Evolutionary conservation across 1,140 invertebrate species (phyloP).

Genomic region (Philotrypesis tridentata): DNA sequence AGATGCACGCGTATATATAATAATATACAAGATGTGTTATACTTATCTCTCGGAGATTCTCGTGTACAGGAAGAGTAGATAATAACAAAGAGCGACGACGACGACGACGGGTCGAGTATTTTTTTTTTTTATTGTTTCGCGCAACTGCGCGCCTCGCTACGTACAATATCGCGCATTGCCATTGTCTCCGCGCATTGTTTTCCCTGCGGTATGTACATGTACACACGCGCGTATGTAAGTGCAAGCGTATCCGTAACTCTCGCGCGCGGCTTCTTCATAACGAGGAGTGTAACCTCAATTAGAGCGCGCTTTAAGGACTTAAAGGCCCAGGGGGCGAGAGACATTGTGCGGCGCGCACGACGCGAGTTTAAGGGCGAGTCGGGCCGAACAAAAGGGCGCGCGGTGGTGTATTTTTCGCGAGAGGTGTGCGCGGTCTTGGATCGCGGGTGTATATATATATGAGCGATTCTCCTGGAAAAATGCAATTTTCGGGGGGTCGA

Average conservation of each 20-base stretch:
- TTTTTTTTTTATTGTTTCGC: conserved; percentile 68
- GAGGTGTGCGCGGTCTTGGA: too few relatives aligned
- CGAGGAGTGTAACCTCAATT: conserved; percentile 67
- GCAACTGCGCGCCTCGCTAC: conserved; percentile 57
- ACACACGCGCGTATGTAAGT: too few relatives aligned
- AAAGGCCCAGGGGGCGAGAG: conserved; percentile 70
- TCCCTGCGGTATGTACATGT: too few relatives aligned
- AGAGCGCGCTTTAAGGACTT: conserved; percentile 70
- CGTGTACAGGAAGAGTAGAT: background rate
- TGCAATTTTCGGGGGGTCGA: too few relatives aligned
- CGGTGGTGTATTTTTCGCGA: too few relatives aligned
- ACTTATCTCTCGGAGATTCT: too few relatives aligned
- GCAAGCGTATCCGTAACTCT: too few relatives aligned
- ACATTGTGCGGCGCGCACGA: background rate
- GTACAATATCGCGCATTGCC: conserved; percentile 63
- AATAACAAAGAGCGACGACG: conserved; percentile 36
- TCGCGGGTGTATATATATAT: too few relatives aligned
- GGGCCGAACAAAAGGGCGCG: background rate
- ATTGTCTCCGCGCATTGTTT: conserved; percentile 70
- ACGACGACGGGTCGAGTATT: conserved; percentile 39
- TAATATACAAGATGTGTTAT: conserved; percentile 51
- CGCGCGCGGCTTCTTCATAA: conserved; percentile 15
- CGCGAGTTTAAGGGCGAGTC: background rate
- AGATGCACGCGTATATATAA: conserved; percentile 48
- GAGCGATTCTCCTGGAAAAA: too few relatives aligned